phyloP scores from a whole-genome alignment of 2,113 vertebrate genomes.

The Protobothrops mucrosquamatus region DNA sequence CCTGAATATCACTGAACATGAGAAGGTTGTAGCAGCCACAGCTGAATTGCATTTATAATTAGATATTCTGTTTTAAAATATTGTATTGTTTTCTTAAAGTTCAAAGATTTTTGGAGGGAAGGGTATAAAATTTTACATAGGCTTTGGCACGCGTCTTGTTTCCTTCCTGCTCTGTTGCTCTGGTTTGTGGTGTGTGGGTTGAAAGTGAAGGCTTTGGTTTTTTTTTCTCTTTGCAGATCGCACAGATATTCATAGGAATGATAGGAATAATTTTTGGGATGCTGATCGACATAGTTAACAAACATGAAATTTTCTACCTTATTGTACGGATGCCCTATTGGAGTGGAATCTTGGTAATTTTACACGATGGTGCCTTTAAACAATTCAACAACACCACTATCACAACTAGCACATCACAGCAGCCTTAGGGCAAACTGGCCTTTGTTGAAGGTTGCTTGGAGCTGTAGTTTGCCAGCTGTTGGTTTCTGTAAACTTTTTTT shows the following conservation, averaged over 20 bases:
- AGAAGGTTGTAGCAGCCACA: neutral
- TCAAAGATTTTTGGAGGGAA: neutral
- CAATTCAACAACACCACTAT: neutral
- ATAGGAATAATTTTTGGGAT: neutral
- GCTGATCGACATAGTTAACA: fast-evolving
- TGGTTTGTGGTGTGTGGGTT: neutral
- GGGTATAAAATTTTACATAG: neutral
- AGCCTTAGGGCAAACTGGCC: neutral
- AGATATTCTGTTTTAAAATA: neutral
- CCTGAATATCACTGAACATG: neutral
- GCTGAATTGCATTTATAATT: neutral
- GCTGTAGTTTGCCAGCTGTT: neutral
- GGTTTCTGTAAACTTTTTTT: neutral
- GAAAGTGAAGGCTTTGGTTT: neutral
- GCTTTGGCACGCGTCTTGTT: neutral
- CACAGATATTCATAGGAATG: neutral
- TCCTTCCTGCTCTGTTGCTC: neutral
- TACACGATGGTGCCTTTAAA: neutral
- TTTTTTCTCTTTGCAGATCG: neutral
- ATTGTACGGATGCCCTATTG: neutral
- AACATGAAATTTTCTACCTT: neutral
- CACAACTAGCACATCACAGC: neutral
- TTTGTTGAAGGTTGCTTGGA: neutral
- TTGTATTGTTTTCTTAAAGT: neutral
- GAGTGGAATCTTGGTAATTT: constrained; percentile 15